A percentile compares a stretch with the other conserved stretches of the same genome.
phyloP scores from a whole-genome alignment of 2,113 vertebrate genomes.

The Dunckerocampus dactyliophorus region DNA sequence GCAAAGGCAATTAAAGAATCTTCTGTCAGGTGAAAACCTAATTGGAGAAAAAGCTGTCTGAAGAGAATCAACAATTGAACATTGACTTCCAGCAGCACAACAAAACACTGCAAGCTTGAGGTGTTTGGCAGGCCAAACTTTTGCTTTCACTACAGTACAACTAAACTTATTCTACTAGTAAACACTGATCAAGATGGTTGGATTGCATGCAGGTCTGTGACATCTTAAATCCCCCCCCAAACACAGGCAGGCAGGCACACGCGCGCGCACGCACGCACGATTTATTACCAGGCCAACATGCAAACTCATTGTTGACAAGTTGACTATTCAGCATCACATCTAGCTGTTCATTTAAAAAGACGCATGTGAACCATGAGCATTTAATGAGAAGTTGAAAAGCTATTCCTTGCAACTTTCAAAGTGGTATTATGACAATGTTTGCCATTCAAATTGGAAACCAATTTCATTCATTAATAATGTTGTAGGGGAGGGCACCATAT shows the following conservation, averaged over 20 bases:
- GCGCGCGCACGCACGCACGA: no score
- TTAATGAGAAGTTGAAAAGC: no score
- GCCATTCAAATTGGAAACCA: no score
- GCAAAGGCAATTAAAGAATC: neutral
- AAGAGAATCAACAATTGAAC: neutral
- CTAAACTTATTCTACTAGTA: no score
- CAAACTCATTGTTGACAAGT: constrained; percentile 14
- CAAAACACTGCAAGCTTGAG: neutral
- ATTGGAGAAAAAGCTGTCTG: neutral
- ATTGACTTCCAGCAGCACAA: neutral
- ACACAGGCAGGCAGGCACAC: no score
- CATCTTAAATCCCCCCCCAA: constrained; percentile 51
- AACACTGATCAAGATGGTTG: no score
- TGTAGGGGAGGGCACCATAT: no score
- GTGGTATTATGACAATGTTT: no score
- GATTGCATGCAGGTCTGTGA: constrained; percentile 27
- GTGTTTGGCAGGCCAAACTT: neutral
- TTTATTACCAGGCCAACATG: constrained; percentile 25
- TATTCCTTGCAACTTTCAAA: no score
- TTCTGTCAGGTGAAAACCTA: constrained; percentile 13
- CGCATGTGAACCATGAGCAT: neutral
- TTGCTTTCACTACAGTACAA: neutral
- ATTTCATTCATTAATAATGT: no score
- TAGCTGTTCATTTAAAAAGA: neutral
- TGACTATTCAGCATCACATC: neutral